phyloP scores from a whole-genome alignment of 2,888 invertebrate species.

The Diaperis boleti region DNA sequence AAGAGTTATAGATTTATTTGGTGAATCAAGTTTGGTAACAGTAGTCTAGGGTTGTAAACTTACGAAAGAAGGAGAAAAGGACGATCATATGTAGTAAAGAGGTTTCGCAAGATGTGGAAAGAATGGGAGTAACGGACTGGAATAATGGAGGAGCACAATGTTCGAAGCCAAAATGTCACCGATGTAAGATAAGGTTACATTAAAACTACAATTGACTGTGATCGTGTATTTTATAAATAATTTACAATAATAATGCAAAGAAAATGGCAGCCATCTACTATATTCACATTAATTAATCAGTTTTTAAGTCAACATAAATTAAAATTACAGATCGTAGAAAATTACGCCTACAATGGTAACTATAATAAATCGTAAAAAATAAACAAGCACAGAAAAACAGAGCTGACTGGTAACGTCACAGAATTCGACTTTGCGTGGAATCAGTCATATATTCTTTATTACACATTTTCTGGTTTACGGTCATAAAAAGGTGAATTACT shows the following conservation, averaged over 20 bases:
- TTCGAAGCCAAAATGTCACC: too few relatives aligned
- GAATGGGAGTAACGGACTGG: too few relatives aligned
- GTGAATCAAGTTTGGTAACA: too few relatives aligned
- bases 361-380: slow-evolving; percentile 28
- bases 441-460: slow-evolving; percentile 22
- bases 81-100: too few relatives aligned
- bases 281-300: slow-evolving; percentile 24
- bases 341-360: slow-evolving; percentile 38
- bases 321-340: slow-evolving; percentile 20
- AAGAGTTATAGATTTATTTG: too few relatives aligned
- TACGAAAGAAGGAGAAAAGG: too few relatives aligned
- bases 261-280: slow-evolving; percentile 38
- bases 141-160: too few relatives aligned
- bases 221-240: slow-evolving; percentile 39
- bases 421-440: slow-evolving; percentile 10
- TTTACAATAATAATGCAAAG: slow-evolving; percentile 40
- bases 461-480: slow-evolving; percentile 29
- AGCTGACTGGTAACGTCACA: slow-evolving; percentile 28
- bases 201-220: slow-evolving; percentile 13
- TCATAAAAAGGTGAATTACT: slow-evolving; percentile 4
- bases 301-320: slow-evolving; percentile 25
- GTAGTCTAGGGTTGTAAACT: too few relatives aligned
- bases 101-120: too few relatives aligned
- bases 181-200: background rate
- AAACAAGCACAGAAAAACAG: slow-evolving; percentile 10